These are phyloP conservation scores for Archips xylosteana DNA, from an alignment of 2,888 invertebrate genomes.

Conservation along the genomic window DNA sequence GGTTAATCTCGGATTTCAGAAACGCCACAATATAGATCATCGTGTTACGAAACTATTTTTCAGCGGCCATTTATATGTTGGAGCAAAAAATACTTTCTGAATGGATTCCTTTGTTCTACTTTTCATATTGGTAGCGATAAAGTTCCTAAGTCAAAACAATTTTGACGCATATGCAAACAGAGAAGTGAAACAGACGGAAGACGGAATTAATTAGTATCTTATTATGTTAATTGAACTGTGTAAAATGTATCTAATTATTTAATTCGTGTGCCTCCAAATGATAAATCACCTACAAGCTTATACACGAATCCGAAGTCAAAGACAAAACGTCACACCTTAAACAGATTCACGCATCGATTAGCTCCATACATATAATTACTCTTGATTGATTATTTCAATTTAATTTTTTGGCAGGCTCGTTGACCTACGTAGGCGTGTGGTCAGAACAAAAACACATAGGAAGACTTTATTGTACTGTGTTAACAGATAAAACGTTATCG, in stretches of 20 bases:
- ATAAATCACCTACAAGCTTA: slow-evolving; percentile 23
- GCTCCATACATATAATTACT: slow-evolving; percentile 27
- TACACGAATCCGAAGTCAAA: slow-evolving; percentile 12
- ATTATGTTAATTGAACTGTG: slow-evolving; percentile 32
- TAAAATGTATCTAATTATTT: slow-evolving; percentile 28
- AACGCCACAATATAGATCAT: slow-evolving; percentile 33
- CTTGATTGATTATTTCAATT: slow-evolving; percentile 62
- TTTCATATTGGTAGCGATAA: slow-evolving; percentile 8
- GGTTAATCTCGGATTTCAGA: slow-evolving; percentile 44
- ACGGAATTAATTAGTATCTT: slow-evolving; percentile 30
- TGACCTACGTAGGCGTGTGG: slow-evolving; percentile 56
- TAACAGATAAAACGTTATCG: slow-evolving; percentile 28
- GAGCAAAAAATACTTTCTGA: neutral
- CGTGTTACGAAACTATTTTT: slow-evolving; percentile 24
- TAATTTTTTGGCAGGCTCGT: slow-evolving; percentile 53
- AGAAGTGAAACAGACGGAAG: slow-evolving; percentile 14
- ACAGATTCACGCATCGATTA: slow-evolving; percentile 26
- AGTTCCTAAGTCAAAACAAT: slow-evolving; percentile 9
- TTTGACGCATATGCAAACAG: slow-evolving; percentile 5
- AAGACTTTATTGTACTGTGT: slow-evolving; percentile 31
- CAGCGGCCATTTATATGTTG: neutral
- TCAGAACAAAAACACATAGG: slow-evolving; percentile 50
- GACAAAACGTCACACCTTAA: slow-evolving; percentile 33
- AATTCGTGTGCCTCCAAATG: slow-evolving; percentile 20
- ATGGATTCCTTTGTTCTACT: slow-evolving; percentile 5